Evolutionary conservation across 2,113 vertebrate species (phyloP), one percentile per base, ranked within the genome.

Genomic region (Todiramphus chloris): DNA sequence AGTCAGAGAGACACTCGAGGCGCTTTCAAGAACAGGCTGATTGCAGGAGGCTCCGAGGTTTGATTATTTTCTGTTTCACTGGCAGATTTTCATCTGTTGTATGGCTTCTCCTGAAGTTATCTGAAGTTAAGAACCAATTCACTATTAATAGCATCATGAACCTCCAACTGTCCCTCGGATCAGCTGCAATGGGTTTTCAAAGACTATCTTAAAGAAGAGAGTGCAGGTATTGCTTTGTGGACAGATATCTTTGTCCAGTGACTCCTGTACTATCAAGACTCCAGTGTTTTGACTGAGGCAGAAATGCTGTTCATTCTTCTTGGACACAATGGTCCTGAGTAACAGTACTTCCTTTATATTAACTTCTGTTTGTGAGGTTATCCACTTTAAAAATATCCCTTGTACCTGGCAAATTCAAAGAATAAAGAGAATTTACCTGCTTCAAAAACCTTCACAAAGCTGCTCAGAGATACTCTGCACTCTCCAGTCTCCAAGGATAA

Each of bases 151-250:
- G 5, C 30, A 83, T 33, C 97, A 66, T 2, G 8, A 93, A 98
- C 88, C 51, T 98, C 93, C 8, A 96, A 96, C 63, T 11, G 60
- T 92, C 21, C 95, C 80, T 53, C 46, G 91, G 79, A 93, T 97
- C 56, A 98, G 80, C 68, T 98, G 97, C n/a, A 98, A 89, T 1
- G 97, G 97, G 25, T 98, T 97, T 97, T 98, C 97, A 58, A 98
- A 83, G 6, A 98, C 67, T 30, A 98, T 93, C 87, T 98, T 94
- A 33, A 97, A 97, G 87, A 93, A 94, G 39, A 98, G 72, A 16
- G 95, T 91, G 62, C 97, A 98, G 8, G 74, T 96, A 13, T 97
- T 82, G 0, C 55, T 97, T 13, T 96, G 89, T 5, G 89, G 95
- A 41, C 9, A 23, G 43, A 50, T 41, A 16, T 98, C 97, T 60